Evolutionary conservation across 2,113 vertebrate species (phyloP), one percentile per base, ranked within the genome.

Genomic region (Lophotis ruficrista): DNA sequence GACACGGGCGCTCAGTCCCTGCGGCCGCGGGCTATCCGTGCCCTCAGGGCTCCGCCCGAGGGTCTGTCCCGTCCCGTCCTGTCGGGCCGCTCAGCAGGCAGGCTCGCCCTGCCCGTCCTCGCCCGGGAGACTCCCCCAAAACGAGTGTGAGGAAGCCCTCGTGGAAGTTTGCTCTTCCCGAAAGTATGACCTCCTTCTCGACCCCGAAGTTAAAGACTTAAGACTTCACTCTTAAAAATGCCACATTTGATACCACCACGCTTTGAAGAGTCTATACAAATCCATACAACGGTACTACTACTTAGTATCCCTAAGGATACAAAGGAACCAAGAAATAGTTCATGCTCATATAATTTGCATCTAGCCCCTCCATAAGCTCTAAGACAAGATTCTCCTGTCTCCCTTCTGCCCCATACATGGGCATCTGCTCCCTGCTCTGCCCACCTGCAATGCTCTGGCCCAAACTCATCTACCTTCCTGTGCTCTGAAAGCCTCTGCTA

Each of bases 1-100:
- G 41, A 43, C 41, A 43, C 82, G 35, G 66, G 72, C 58, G 88
- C 85, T 88, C 65, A 57, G 68, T 89, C 92, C 84, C 94, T 7
- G 25, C 25, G 24, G 76, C 7, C 5, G 25, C 21, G 38, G 78
- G 53, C 41, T 31, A 25, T 22, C 35, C 38, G 1, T 10, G 12
- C 27, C 11, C 11, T 50, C 15, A 27, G 58, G 28, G 17, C 72
- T 4, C 50, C n/a, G 53, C 56, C 25, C n/a, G 27, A 9, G 22
- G 16, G 9, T 6, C 27, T 4, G n/a, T 22, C 43, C 25, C 65
- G 31, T 30, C 31, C 56, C 28, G 28, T 47, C 78, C 21, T 23
- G 47, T 22, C 21, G 48, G 48, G 41, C 31, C 23, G 41, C 50
- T 8, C 27, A 7, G 33, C 38, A 7, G 15, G 31, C 31, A 7